Conservation (phyloP, 1,140 invertebrate species). For the Hylaeus anthracinus region DNA sequence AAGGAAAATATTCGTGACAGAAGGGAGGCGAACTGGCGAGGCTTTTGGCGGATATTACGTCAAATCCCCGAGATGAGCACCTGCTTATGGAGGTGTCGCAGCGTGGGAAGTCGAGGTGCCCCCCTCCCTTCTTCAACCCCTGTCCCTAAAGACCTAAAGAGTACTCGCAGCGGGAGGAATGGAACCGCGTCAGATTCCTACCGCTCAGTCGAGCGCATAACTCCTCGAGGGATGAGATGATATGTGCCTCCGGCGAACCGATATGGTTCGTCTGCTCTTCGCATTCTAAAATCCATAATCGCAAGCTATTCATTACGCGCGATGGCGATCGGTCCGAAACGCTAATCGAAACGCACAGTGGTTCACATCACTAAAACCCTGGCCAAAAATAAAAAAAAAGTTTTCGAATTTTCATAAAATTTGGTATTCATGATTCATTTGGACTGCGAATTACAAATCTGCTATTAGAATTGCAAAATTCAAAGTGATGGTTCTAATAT, state of each 20-base stretch:
- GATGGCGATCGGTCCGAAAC: constrained; percentile 39
- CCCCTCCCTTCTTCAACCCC: background rate
- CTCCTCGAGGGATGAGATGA: constrained; percentile 20
- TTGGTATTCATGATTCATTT: too few relatives aligned
- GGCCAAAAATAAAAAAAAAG: too few relatives aligned
- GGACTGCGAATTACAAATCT: too few relatives aligned
- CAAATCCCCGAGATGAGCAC: constrained; percentile 31
- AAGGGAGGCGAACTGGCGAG: constrained; percentile 20
- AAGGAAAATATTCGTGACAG: constrained; percentile 27
- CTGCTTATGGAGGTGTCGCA: constrained; percentile 47
- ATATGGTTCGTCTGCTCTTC: constrained; percentile 27
- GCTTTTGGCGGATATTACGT: constrained; percentile 38
- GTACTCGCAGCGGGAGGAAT: constrained; percentile 44
- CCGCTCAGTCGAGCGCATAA: constrained; percentile 49
- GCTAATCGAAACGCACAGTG: constrained; percentile 38
- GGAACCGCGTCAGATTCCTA: constrained; percentile 61
- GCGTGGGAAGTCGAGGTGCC: constrained; percentile 37
- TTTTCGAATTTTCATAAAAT: too few relatives aligned
- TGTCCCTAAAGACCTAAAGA: background rate
- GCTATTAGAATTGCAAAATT: too few relatives aligned
- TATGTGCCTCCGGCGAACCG: constrained; percentile 18
- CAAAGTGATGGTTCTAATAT: too few relatives aligned
- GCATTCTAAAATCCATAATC: constrained; percentile 49
- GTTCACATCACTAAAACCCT: background rate
- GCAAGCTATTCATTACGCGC: constrained; percentile 46